Evolutionary conservation across 2,797 vertebrate genomes (phyloP).

Genomic region (Sphenodon punctatus): DNA sequence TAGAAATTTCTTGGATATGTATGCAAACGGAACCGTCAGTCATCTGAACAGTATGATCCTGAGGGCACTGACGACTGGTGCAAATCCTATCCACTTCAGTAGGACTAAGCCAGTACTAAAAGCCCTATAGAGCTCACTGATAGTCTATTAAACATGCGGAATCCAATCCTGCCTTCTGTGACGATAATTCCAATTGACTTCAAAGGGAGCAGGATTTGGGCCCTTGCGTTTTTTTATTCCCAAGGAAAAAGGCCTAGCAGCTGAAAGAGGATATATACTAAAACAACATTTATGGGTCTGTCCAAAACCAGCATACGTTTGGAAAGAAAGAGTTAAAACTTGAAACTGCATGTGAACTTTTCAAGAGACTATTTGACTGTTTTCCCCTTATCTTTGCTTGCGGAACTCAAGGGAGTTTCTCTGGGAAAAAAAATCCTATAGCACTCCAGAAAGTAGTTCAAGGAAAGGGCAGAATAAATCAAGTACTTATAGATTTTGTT

Average conservation of each 20-base stretch:
- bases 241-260: not conserved
- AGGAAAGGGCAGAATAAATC: not conserved
- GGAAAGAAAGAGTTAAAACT: conserved; percentile 17
- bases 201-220: not conserved
- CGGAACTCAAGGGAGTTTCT: conserved; percentile 35
- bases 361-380: conserved; percentile 12
- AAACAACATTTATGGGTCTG: not conserved
- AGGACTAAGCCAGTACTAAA: too few species aligned
- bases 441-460: conserved; percentile 1
- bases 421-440: conserved; percentile 5
- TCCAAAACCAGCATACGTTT: not conserved
- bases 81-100: too few species aligned
- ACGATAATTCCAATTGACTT: conserved; percentile 15
- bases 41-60: too few species aligned
- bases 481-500: conserved; percentile 21
- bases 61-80: too few species aligned
- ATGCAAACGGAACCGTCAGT: not conserved
- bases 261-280: conserved; percentile 16
- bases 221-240: conserved; percentile 11
- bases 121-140: too few species aligned
- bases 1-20: not conserved
- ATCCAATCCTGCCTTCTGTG: not conserved
- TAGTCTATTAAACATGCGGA: not conserved
- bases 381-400: conserved; percentile 21
- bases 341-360: not conserved